Conservation (phyloP, 2,888 invertebrate genomes). For the Sinhomidia bicolor region DNA sequence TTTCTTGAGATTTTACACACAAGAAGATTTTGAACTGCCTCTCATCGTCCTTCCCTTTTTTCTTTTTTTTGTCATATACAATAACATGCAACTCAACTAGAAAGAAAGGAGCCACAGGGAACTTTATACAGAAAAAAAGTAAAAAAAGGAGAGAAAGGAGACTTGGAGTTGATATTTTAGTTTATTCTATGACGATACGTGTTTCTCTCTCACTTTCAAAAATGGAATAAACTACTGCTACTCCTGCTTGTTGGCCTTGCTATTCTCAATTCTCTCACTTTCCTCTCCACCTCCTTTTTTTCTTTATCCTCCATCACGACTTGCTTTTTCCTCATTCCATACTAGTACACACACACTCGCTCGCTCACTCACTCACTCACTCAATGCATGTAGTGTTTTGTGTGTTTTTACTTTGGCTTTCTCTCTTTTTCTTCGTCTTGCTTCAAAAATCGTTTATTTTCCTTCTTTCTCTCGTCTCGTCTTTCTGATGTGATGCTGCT, state of each 20-base stretch:
- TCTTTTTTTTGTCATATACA: conserved; percentile 3
- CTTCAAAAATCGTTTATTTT: conserved; percentile 46
- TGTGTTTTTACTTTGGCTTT: conserved; percentile 35
- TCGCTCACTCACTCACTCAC: no score
- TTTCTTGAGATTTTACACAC: not conserved
- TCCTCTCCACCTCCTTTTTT: not conserved
- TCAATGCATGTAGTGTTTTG: no score
- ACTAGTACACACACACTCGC: not conserved
- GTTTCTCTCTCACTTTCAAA: not conserved
- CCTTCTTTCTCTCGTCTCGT: not conserved
- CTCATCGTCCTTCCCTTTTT: not conserved
- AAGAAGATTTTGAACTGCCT: not conserved
- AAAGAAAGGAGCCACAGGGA: conserved; percentile 59
- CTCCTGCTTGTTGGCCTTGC: not conserved
- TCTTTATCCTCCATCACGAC: not conserved
- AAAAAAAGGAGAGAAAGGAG: not conserved
- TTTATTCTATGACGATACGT: conserved; percentile 20
- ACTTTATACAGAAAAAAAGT: conserved; percentile 35
- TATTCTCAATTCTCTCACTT: conserved; percentile 12
- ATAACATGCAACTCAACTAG: conserved; percentile 41
- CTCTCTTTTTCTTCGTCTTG: not conserved
- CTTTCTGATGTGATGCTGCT: conserved; percentile 45
- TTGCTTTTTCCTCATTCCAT: not conserved
- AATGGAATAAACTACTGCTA: conserved; percentile 17
- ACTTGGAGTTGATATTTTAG: conserved; percentile 60